phyloP scores from a whole-genome alignment of 2,797 vertebrate species.

The Tangara arthus region DNA sequence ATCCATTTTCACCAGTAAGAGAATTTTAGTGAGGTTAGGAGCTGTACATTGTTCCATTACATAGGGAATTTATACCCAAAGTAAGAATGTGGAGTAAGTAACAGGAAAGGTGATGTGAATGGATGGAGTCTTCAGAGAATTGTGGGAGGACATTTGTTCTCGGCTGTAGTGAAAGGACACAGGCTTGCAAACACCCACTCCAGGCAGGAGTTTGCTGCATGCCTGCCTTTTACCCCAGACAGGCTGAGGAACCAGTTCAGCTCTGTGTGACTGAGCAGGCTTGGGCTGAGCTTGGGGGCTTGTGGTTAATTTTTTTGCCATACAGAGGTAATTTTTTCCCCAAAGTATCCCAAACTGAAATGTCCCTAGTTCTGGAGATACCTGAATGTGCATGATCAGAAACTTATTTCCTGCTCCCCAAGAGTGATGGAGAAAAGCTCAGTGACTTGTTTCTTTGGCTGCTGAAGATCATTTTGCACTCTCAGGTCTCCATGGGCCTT shows the following conservation, averaged over 20 bases:
- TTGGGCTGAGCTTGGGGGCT: not conserved
- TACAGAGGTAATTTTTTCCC: not conserved
- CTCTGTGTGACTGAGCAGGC: not conserved
- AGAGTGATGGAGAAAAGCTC: not conserved
- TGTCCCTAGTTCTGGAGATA: not conserved
- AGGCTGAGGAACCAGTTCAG: not conserved
- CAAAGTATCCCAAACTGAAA: not conserved
- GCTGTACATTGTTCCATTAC: rapidly evolving
- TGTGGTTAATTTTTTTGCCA: not conserved
- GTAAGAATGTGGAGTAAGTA: not conserved
- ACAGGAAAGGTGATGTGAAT: not conserved
- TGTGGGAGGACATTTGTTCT: not conserved
- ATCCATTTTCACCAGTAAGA: not conserved
- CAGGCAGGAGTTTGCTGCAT: not conserved
- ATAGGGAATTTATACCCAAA: not conserved
- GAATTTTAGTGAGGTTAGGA: not conserved
- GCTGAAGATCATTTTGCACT: not conserved
- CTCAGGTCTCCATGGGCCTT: not conserved
- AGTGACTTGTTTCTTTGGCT: not conserved
- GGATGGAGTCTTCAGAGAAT: not conserved
- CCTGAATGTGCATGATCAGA: not conserved
- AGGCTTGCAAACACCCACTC: not conserved
- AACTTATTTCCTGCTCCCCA: not conserved
- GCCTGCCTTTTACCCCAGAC: not conserved
- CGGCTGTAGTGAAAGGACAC: not conserved